These are phyloP conservation scores for Chanos chanos DNA, from an alignment of 2,797 vertebrate species.

Conservation along the genomic window DNA sequence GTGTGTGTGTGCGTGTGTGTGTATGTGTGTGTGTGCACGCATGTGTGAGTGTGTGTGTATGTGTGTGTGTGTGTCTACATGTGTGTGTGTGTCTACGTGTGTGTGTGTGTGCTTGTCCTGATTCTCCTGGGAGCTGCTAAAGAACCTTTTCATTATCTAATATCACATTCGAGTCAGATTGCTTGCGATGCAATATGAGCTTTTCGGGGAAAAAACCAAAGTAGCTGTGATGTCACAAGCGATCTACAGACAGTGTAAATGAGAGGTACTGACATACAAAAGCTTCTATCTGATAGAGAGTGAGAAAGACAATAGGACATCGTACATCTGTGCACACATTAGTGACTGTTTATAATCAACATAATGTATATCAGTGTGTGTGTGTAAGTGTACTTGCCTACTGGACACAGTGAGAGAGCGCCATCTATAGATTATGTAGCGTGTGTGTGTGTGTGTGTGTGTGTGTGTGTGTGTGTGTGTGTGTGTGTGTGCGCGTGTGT, in stretches of 20 bases:
- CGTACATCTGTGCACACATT: conserved; percentile 3
- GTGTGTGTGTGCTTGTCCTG: background rate
- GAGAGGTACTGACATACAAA: too few species aligned
- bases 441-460: background rate
- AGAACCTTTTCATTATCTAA: too few species aligned
- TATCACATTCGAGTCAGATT: too few species aligned
- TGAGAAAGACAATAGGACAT: conserved; percentile 22
- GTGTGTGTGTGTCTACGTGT: too few species aligned
- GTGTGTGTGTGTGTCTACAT: background rate
- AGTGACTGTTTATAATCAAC: background rate
- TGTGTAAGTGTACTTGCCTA: background rate
- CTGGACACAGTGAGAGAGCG: background rate
- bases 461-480: background rate
- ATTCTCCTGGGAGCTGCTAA: too few species aligned
- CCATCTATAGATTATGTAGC: background rate
- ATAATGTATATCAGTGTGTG: background rate
- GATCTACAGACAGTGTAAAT: too few species aligned
- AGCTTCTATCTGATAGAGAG: too few species aligned
- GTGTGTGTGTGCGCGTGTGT: background rate
- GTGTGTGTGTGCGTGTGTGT: background rate
- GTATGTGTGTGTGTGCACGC: conserved; percentile 41
- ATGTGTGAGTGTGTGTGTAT: too few species aligned
- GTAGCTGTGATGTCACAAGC: too few species aligned
- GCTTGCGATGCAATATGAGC: too few species aligned
- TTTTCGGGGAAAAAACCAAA: too few species aligned